Evolutionary conservation across 2,888 invertebrate genomes (phyloP).

Genomic region (Autographa gamma): DNA sequence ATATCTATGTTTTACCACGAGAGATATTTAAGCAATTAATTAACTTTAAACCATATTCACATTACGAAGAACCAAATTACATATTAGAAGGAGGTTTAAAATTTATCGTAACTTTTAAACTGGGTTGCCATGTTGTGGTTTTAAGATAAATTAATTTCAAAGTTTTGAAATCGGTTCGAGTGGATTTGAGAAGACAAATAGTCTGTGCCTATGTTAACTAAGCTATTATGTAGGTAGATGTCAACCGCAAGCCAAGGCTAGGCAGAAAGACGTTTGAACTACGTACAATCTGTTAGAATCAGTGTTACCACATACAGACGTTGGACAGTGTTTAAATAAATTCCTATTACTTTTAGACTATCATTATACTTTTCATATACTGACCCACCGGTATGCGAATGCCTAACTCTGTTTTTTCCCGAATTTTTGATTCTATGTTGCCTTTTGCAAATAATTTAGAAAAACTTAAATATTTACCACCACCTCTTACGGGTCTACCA

Average conservation of each 20-base stretch:
- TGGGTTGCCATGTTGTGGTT: constrained; percentile 9
- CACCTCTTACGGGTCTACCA: no score
- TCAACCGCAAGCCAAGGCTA: constrained; percentile 36
- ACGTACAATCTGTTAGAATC: not conserved
- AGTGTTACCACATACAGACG: not conserved
- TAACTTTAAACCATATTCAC: constrained; percentile 10
- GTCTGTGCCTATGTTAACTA: not conserved
- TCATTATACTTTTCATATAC: no score
- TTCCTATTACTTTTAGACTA: no score
- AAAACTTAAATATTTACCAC: no score
- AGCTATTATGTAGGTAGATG: constrained; percentile 1
- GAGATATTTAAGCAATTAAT: not conserved
- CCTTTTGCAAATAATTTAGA: no score
- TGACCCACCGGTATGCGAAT: no score
- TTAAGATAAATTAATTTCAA: constrained; percentile 17
- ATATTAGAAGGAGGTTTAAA: constrained; percentile 22
- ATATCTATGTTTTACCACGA: not conserved
- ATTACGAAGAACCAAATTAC: constrained; percentile 23
- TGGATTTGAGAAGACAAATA: constrained; percentile 9
- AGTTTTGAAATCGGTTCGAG: constrained; percentile 16
- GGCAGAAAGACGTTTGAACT: not conserved
- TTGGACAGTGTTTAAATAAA: not conserved
- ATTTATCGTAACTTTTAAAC: constrained; percentile 15
- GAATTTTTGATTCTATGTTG: no score
- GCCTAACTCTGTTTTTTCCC: no score